Percentiles rank a stretch among this genome's conserved stretches.
phyloP scores from a whole-genome alignment of 2,797 vertebrate genomes.

The Leptatherina wallacei region DNA sequence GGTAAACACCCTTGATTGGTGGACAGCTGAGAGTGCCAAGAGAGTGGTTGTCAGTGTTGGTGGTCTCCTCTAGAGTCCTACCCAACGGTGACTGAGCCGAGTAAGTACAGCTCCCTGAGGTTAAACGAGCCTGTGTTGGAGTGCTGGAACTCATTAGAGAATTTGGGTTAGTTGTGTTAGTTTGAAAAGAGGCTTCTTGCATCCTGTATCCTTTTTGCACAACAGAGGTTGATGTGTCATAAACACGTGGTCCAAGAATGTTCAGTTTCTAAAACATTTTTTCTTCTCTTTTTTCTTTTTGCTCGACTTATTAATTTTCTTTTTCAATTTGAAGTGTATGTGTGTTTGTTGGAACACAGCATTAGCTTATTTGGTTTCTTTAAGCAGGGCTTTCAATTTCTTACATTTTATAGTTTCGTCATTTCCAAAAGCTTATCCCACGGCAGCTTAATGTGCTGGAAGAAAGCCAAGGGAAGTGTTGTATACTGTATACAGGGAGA shows the following conservation, averaged over 20 bases:
- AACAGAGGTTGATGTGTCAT: conserved; percentile 42
- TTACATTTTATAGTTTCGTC: conserved; percentile 56
- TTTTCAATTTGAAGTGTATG: conserved; percentile 25
- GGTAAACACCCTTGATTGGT: conserved; percentile 82
- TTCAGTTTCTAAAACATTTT: conserved; percentile 43
- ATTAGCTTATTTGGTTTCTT: conserved; percentile 44
- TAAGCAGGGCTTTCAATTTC: conserved; percentile 25
- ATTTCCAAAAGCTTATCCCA: conserved; percentile 53
- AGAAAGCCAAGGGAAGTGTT: conserved; percentile 49
- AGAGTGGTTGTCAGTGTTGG: conserved; percentile 75
- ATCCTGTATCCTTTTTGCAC: conserved; percentile 61
- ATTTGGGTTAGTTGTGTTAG: conserved; percentile 66
- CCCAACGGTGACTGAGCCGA: conserved; percentile 51
- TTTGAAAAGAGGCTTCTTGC: conserved; percentile 66
- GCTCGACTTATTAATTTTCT: conserved; percentile 14
- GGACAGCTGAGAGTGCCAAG: conserved; percentile 76
- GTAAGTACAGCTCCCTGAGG: conserved; percentile 49
- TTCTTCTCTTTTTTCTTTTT: neutral
- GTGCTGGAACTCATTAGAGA: conserved; percentile 72
- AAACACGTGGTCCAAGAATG: conserved; percentile 43
- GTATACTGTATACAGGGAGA: conserved; percentile 9
- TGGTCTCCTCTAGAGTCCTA: conserved; percentile 71
- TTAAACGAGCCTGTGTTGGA: conserved; percentile 54
- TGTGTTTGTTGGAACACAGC: neutral
- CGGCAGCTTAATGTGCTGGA: conserved; percentile 49